Base-by-base conservation (phyloP, 1,140 invertebrate genomes). In the Anoplolepis gracilipes region DNA sequence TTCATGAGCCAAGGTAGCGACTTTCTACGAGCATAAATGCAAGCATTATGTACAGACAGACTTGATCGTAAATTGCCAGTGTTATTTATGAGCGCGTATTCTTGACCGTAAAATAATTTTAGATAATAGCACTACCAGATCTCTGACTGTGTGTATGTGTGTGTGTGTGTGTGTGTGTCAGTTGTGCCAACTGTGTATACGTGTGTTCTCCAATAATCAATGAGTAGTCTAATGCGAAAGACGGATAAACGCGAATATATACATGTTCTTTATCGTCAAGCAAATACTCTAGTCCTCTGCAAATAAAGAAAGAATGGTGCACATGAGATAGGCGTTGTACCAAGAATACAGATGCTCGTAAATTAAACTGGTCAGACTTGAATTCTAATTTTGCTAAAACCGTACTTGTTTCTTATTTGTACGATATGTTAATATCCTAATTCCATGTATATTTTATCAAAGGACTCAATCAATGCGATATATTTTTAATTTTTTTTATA, bases 41-140 rank as follows among this genome's bases (percentile, higher is more conserved):
- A 64, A 64, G 39, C 75, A 25, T 77, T 77, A 64, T 2, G 19
- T 76, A 64, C 36, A 77, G 59, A n/a, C 30, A n/a, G 19, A n/a
- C 28, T 73, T 7, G 49, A 76, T 76, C 33, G 39, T 77, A 77
- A 77, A 77, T 61, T 76, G 33, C 10, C 16, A 33, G 7, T 22
- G 39, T 77, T 64, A 77, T 77, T 77, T 64, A 77, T 77, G 36
- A 1, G 30, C 59, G 11, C 16, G 39, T 42, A 30, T 77, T 39
- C 2, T 36, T n/a, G 30, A 76, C 36, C 36, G 19, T 64, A 64
- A 64, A 77, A 77, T 25, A 77, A 64, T 64, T 77, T 77, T 19
- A 22, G 16, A 62, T 77, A 77, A 64, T 42, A 13, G 19, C 16
- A 7, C 25, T 30, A 25, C 19, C 36, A 64, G 36, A 64, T 39